Conservation (phyloP, 2,888 invertebrate genomes). For the Pteria penguin region DNA sequence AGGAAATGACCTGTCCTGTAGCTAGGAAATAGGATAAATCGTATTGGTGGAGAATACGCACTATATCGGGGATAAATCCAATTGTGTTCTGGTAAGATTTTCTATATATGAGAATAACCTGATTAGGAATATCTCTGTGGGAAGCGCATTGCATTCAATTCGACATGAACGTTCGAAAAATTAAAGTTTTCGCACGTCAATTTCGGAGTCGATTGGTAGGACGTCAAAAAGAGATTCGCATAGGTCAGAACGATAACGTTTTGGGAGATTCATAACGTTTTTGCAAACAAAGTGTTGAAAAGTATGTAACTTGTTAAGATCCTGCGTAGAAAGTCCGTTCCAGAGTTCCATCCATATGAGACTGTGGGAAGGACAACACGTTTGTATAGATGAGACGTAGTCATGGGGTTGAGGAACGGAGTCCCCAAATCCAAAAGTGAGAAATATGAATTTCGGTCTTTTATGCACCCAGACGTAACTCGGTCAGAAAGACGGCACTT, state of each 20-base stretch:
- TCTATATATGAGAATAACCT: not conserved
- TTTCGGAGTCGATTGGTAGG: not conserved
- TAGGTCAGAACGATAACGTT: not conserved
- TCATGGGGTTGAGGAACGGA: not conserved
- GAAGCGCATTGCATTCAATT: not conserved
- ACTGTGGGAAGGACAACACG: not conserved
- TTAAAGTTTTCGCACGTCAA: constrained; percentile 10
- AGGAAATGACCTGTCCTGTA: not conserved
- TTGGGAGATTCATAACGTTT: not conserved
- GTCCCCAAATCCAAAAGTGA: too few species aligned
- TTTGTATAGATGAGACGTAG: not conserved
- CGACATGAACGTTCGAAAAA: not conserved
- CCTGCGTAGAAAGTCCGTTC: not conserved
- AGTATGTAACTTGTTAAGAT: not conserved
- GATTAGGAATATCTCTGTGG: not conserved
- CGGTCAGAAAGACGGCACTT: too few species aligned
- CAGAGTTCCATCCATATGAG: not conserved
- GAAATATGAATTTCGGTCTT: too few species aligned
- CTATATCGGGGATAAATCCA: not conserved
- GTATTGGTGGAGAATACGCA: not conserved
- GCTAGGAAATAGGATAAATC: not conserved
- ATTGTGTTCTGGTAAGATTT: not conserved
- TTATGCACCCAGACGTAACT: too few species aligned
- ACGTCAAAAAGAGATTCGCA: constrained; percentile 5
- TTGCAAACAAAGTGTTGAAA: not conserved